Conservation (phyloP, 2,888 invertebrate genomes). For the Muschampia plurimacula region DNA sequence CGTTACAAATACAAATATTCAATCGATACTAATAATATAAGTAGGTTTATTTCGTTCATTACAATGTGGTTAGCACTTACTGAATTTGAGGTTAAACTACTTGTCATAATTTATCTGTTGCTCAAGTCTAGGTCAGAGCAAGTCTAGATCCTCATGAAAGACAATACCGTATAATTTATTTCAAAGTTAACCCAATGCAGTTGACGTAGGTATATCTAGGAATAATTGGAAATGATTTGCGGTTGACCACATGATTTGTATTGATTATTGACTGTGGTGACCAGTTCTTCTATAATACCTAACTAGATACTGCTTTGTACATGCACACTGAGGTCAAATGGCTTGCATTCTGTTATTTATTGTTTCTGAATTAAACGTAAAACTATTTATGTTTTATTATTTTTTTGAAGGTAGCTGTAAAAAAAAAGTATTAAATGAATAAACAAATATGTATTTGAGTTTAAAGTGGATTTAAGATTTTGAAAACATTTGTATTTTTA, state of each 20-base stretch:
- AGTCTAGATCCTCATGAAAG: slow-evolving; percentile 9
- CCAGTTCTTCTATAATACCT: not conserved
- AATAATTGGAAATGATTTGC: slow-evolving; percentile 22
- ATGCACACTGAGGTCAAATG: not conserved
- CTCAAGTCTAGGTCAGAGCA: slow-evolving; percentile 5
- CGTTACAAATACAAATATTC: too few relatives aligned
- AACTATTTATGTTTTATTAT: too few relatives aligned
- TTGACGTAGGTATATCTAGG: not conserved
- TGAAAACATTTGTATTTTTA: not conserved
- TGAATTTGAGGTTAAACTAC: slow-evolving; percentile 24
- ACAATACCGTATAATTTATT: not conserved
- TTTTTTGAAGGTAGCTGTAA: too few relatives aligned
- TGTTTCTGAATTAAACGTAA: too few relatives aligned
- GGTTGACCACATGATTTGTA: slow-evolving; percentile 29
- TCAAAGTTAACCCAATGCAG: slow-evolving; percentile 1
- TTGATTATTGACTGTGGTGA: slow-evolving; percentile 39
- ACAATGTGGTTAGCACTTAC: slow-evolving; percentile 15
- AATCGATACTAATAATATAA: not conserved
- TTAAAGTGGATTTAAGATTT: too few relatives aligned
- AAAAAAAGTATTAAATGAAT: too few relatives aligned
- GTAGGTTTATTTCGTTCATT: slow-evolving; percentile 29
- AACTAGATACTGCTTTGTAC: not conserved
- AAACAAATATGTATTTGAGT: too few relatives aligned
- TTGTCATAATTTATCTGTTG: slow-evolving; percentile 8
- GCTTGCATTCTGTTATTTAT: not conserved